These are phyloP conservation scores for Phyllotreta striolata DNA, from an alignment of 2,888 invertebrate species.

Conservation along the genomic window DNA sequence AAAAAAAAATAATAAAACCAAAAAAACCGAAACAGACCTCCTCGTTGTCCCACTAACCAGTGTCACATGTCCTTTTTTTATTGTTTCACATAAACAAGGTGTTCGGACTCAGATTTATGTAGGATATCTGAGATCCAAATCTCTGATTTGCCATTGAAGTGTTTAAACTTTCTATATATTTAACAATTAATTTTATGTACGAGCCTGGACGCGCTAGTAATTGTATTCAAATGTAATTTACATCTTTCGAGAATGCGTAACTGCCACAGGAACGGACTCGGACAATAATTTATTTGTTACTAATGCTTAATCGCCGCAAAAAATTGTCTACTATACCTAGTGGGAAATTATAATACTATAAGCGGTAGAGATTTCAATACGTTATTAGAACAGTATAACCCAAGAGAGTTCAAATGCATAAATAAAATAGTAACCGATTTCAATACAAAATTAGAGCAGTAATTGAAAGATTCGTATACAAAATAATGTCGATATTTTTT, in stretches of 20 bases:
- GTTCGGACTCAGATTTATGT: slow-evolving; percentile 60
- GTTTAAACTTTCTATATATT: slow-evolving; percentile 62
- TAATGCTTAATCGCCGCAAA: not conserved
- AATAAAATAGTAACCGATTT: no score
- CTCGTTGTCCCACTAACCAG: slow-evolving; percentile 33
- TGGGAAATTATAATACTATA: not conserved
- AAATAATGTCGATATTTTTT: no score
- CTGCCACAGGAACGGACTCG: slow-evolving; percentile 33
- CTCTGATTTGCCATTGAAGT: slow-evolving; percentile 62
- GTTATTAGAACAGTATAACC: no score
- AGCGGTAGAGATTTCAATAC: no score
- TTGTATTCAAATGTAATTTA: slow-evolving; percentile 61
- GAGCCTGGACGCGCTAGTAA: slow-evolving; percentile 57
- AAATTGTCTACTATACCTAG: not conserved
- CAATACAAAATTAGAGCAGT: no score
- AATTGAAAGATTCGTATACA: no score
- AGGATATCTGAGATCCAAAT: slow-evolving; percentile 60
- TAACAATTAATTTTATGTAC: slow-evolving; percentile 62
- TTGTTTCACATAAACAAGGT: slow-evolving; percentile 58
- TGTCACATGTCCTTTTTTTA: slow-evolving; percentile 52
- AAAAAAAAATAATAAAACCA: slow-evolving; percentile 12
- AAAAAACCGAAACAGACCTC: slow-evolving; percentile 12
- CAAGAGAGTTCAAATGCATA: no score
- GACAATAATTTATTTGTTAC: slow-evolving; percentile 1
- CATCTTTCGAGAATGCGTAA: slow-evolving; percentile 43